Percentiles rank a stretch among this genome's conserved stretches.
These are phyloP conservation scores for Clarias fuscus DNA, from an alignment of 2,797 vertebrate genomes.

Conservation along the genomic window DNA sequence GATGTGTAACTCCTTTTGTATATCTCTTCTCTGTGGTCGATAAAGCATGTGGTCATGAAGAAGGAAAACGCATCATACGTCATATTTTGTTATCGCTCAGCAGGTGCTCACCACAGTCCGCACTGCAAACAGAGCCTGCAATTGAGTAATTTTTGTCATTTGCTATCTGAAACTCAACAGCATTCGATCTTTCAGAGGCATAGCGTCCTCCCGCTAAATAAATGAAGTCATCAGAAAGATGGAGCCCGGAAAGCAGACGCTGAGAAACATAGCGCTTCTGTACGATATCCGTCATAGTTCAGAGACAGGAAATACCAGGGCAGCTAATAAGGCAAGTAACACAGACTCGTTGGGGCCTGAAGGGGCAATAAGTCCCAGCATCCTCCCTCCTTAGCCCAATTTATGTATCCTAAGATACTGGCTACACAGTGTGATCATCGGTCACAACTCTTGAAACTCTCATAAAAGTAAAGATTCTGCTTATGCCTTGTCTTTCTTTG, in stretches of 20 bases:
- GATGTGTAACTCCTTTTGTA: neutral
- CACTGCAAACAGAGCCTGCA: neutral
- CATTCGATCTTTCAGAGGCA: conserved; percentile 12
- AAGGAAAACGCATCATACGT: neutral
- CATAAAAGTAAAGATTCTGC: neutral
- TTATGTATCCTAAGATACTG: neutral
- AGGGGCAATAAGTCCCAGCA: conserved; percentile 36
- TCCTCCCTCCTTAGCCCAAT: neutral
- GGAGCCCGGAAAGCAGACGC: conserved; percentile 38
- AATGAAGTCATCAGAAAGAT: conserved; percentile 18
- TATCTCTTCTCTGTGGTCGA: neutral
- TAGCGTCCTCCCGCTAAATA: conserved; percentile 6
- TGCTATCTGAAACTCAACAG: conserved; percentile 27
- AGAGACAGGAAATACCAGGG: conserved; percentile 72
- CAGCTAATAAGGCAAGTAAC: conserved; percentile 56
- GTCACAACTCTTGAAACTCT: neutral
- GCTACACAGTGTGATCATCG: neutral
- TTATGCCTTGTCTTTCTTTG: neutral
- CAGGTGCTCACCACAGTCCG: neutral
- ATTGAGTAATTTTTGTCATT: neutral
- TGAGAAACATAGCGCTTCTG: conserved; percentile 45
- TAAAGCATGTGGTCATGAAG: neutral
- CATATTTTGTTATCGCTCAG: neutral
- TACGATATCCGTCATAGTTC: conserved; percentile 60
- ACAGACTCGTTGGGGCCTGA: conserved; percentile 50